Evolutionary conservation across 2,797 vertebrate genomes (phyloP).

Genomic region (Onychomys leucogaster): DNA sequence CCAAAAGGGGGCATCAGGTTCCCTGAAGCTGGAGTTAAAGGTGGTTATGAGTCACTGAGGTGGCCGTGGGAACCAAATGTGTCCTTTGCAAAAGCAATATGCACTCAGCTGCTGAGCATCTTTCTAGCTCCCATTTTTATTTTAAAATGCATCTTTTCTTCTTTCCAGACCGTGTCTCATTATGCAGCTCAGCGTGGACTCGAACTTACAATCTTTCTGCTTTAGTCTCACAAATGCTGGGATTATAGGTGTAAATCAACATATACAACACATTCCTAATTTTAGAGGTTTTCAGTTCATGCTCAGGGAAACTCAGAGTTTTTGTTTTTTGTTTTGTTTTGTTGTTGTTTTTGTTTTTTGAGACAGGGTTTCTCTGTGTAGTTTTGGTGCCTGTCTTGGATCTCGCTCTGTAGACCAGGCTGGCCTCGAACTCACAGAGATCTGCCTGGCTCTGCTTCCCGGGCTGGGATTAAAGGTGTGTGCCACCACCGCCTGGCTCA

Average conservation of each 20-base stretch:
- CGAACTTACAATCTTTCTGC: neutral
- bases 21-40: neutral
- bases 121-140: neutral
- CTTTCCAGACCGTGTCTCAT: neutral
- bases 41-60: neutral
- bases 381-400: no score
- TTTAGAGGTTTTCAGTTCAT: neutral
- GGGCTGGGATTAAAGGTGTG: no score
- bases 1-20: neutral
- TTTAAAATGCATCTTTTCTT: neutral
- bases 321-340: no score
- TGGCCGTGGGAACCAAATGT: neutral
- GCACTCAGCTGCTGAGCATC: neutral
- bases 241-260: neutral
- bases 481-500: no score
- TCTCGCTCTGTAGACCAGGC: no score
- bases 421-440: no score
- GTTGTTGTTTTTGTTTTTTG: no score
- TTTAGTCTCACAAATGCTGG: neutral
- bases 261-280: neutral
- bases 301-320: neutral
- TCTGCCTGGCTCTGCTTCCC: no score
- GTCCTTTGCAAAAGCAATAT: neutral
- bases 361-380: no score
- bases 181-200: neutral